phyloP scores from a whole-genome alignment of 2,797 vertebrate genomes.

The Thaleichthys pacificus region DNA sequence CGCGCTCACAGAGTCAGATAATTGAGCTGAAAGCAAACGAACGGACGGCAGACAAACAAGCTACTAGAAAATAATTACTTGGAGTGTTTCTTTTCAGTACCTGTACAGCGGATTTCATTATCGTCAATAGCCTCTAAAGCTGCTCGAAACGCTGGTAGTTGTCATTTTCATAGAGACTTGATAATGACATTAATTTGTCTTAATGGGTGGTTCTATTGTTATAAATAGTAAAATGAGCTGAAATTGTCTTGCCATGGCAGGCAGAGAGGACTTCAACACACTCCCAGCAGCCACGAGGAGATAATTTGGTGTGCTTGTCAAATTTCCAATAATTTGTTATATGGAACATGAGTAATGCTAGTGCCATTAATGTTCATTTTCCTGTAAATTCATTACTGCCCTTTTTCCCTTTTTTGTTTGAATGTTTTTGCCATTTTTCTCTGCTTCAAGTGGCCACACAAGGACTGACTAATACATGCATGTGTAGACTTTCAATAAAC shows the following conservation, averaged over 20 bases:
- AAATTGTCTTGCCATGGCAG: conserved; percentile 99
- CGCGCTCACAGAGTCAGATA: conserved; percentile 86
- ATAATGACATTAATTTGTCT: conserved; percentile 99
- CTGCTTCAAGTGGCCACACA: conserved; percentile 90
- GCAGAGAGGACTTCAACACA: conserved; percentile 96
- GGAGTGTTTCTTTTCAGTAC: conserved; percentile 99
- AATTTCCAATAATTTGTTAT: conserved; percentile 99
- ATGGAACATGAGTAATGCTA: conserved; percentile 99
- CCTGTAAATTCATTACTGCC: conserved; percentile 99
- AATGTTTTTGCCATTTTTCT: conserved; percentile 93
- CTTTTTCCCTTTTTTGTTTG: conserved; percentile 99
- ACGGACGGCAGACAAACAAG: conserved; percentile 99
- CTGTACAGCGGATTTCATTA: conserved; percentile 99
- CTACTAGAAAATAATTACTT: conserved; percentile 99
- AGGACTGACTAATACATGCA: conserved; percentile 82
- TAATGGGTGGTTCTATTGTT: conserved; percentile 99
- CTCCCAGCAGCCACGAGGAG: conserved; percentile 93
- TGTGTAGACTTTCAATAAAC: no score
- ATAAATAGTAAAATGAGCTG: conserved; percentile 99
- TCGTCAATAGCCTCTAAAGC: conserved; percentile 99
- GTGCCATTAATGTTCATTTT: conserved; percentile 99
- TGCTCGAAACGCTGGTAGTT: conserved; percentile 98
- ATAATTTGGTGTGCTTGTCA: conserved; percentile 99
- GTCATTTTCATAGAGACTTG: conserved; percentile 99
- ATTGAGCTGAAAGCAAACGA: conserved; percentile 99